phyloP scores from a whole-genome alignment of 2,797 vertebrate genomes.

The Halcyon smyrnensis region DNA sequence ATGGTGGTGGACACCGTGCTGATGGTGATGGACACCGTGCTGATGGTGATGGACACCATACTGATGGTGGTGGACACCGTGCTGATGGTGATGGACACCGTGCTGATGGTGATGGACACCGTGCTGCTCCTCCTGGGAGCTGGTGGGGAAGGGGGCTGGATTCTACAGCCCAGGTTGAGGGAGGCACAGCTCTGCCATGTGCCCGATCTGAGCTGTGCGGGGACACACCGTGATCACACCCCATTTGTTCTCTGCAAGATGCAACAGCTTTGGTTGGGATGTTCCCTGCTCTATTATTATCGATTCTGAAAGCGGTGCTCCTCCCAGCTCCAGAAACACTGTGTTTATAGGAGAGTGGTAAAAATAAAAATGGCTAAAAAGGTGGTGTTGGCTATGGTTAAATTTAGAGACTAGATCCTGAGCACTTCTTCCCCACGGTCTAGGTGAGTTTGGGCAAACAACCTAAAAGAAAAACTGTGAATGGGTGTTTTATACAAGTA shows the following conservation, averaged over 20 bases:
- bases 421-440: background rate
- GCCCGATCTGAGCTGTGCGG: background rate
- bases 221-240: fast-evolving
- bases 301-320: background rate
- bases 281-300: background rate
- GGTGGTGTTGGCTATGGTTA: background rate
- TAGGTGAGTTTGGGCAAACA: background rate
- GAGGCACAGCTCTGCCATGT: background rate
- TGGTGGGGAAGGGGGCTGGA: background rate
- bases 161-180: background rate
- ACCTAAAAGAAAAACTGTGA: background rate
- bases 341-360: background rate
- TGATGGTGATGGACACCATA: too few species aligned
- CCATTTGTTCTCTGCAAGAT: background rate
- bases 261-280: background rate
- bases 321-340: background rate
- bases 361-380: background rate
- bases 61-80: background rate
- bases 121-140: background rate
- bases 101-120: background rate
- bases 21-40: background rate
- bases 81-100: background rate
- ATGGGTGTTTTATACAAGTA: background rate
- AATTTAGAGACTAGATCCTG: background rate
- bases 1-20: background rate